Conservation (phyloP, 2,888 invertebrate species). For the Pristionchus mayeri region DNA sequence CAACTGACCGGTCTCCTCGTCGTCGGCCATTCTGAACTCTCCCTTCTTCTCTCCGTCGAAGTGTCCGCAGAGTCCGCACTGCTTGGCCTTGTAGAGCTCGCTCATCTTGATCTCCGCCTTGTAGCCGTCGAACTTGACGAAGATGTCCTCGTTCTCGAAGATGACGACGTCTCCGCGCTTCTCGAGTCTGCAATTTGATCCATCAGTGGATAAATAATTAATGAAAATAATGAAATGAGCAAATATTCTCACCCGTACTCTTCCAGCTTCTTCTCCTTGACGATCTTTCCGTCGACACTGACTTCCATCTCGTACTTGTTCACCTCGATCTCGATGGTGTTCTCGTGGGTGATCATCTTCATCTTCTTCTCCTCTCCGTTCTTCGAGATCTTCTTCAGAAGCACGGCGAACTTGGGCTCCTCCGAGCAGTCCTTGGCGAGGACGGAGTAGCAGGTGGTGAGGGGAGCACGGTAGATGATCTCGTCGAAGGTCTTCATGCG, state of each 20-base stretch:
- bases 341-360: constrained; percentile 51
- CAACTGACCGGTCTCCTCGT: constrained; percentile 56
- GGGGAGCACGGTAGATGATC: no score
- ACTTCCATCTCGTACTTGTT: constrained; percentile 51
- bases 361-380: constrained; percentile 60
- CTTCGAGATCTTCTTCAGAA: no score
- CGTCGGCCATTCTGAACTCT: constrained; percentile 66
- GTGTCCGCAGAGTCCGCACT: no score
- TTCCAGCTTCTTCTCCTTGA: constrained; percentile 57
- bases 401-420: no score
- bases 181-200: constrained; percentile 56
- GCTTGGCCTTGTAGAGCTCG: constrained; percentile 64
- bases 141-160: constrained; percentile 62
- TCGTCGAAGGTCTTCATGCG: no score
- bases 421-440: no score
- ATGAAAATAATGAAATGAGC: background rate
- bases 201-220: background rate
- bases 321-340: constrained; percentile 53
- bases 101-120: constrained; percentile 60
- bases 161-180: constrained; percentile 52
- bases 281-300: constrained; percentile 62
- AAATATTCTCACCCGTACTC: constrained; percentile 45
- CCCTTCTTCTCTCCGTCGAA: constrained; percentile 61
- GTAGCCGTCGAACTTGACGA: constrained; percentile 69
- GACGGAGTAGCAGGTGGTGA: no score